Conservation (phyloP, 2,797 vertebrate species). For the Pantherophis alleghaniensis region DNA sequence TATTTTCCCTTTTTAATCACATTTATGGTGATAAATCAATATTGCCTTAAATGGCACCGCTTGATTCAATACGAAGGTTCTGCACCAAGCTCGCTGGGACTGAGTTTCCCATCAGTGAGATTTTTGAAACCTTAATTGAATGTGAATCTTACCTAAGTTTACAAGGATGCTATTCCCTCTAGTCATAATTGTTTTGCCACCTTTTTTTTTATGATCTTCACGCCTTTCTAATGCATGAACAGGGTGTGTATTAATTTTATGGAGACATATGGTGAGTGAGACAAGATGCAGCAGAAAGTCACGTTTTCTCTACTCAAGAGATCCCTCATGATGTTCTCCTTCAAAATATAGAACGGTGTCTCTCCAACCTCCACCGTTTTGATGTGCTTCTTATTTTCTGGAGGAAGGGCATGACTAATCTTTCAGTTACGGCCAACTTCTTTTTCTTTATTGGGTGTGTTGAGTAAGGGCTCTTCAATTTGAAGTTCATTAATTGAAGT, state of each 20-base stretch:
- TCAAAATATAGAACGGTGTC: background rate
- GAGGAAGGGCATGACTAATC: background rate
- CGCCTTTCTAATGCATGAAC: background rate
- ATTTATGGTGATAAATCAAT: slow-evolving; percentile 32
- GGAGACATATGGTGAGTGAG: background rate
- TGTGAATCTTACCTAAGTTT: background rate
- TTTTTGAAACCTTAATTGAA: background rate
- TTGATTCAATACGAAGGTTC: slow-evolving; percentile 15
- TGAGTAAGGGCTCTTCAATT: background rate
- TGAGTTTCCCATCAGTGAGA: background rate
- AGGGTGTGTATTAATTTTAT: no score
- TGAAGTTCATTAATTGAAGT: no score
- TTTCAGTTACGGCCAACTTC: background rate
- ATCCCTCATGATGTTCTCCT: background rate
- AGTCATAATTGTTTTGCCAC: background rate
- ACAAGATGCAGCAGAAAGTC: background rate
- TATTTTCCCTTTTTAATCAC: slow-evolving; percentile 6
- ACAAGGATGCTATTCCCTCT: background rate
- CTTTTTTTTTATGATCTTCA: background rate
- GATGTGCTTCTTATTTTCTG: background rate
- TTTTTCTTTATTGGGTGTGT: background rate
- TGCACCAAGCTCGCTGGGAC: background rate
- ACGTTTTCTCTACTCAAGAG: background rate
- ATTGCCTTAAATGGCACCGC: slow-evolving; percentile 5
- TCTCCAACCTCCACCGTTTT: background rate